Percentiles rank a stretch among this genome's conserved stretches.
Conservation (phyloP, 2,888 invertebrate species). For the Adelognathus sp. region DNA sequence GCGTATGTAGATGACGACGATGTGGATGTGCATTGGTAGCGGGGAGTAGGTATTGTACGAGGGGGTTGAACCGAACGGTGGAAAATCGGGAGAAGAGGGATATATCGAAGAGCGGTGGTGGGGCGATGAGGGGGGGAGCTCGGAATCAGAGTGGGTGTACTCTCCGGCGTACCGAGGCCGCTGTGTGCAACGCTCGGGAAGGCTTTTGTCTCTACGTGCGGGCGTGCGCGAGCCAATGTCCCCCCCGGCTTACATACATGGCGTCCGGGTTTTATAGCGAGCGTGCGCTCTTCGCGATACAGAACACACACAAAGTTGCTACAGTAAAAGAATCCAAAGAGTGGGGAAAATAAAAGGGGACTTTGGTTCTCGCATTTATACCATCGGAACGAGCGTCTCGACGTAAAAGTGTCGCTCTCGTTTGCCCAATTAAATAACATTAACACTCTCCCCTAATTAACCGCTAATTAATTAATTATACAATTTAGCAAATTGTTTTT, state of each 20-base stretch:
- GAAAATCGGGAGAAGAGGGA: constrained; percentile 28
- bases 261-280: constrained; percentile 46
- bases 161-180: constrained; percentile 41
- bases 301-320: constrained; percentile 32
- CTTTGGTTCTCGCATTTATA: neutral
- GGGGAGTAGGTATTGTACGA: constrained; percentile 30
- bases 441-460: constrained; percentile 18
- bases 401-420: neutral
- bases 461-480: constrained; percentile 46
- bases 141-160: constrained; percentile 58
- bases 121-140: constrained; percentile 58
- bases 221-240: constrained; percentile 42
- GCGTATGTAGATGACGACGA: constrained; percentile 41
- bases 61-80: constrained; percentile 15
- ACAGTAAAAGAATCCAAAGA: constrained; percentile 12
- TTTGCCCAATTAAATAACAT: constrained; percentile 12
- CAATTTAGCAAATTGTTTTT: neutral
- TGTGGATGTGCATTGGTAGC: constrained; percentile 53
- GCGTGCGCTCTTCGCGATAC: constrained; percentile 40
- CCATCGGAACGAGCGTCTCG: neutral
- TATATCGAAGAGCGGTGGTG: constrained; percentile 65
- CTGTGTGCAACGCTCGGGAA: no score
- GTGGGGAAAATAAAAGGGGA: neutral
- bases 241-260: constrained; percentile 31
- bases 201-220: constrained; percentile 52